Evolutionary conservation across 2,888 invertebrate species (phyloP).

Genomic region (Brachypterus glaber): DNA sequence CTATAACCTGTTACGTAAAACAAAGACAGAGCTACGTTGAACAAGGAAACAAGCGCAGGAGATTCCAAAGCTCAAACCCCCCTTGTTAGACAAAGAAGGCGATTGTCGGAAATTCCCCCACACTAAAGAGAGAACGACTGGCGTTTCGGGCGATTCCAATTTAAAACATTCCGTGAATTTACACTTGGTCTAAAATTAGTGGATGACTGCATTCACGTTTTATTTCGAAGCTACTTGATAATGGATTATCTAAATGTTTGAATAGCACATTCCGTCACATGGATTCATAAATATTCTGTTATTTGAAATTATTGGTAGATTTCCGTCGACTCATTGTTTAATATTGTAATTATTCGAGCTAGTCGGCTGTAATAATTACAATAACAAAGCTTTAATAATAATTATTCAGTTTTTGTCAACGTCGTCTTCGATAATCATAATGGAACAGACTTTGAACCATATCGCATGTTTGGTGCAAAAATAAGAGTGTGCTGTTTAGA

Average conservation of each 20-base stretch:
- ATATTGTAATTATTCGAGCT: too few species aligned
- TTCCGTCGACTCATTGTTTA: too few species aligned
- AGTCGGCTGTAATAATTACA: too few species aligned
- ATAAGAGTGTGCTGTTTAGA: slow-evolving; percentile 26
- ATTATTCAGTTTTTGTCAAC: too few species aligned
- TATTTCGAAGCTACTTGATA: too few species aligned
- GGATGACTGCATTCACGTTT: slow-evolving; percentile 24
- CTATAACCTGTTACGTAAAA: slow-evolving; percentile 37
- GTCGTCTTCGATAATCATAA: slow-evolving; percentile 6
- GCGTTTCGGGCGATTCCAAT: slow-evolving; percentile 28
- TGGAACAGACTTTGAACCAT: slow-evolving; percentile 26
- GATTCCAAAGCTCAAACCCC: slow-evolving; percentile 22
- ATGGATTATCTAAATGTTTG: too few species aligned
- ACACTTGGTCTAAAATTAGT: slow-evolving; percentile 24
- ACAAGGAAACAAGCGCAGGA: slow-evolving; percentile 22
- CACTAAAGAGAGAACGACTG: slow-evolving; percentile 25
- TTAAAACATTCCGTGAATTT: slow-evolving; percentile 17
- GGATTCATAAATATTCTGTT: too few species aligned
- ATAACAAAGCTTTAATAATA: too few species aligned
- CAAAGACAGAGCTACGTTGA: slow-evolving; percentile 28
- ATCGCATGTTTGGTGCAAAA: slow-evolving; percentile 26
- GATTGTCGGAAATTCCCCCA: slow-evolving; percentile 33
- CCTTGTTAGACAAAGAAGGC: slow-evolving; percentile 22
- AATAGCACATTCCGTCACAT: too few species aligned
- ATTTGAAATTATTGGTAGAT: too few species aligned